Evolutionary conservation across 2,113 vertebrate species (phyloP).

Genomic region (Aleadryas rufinucha): DNA sequence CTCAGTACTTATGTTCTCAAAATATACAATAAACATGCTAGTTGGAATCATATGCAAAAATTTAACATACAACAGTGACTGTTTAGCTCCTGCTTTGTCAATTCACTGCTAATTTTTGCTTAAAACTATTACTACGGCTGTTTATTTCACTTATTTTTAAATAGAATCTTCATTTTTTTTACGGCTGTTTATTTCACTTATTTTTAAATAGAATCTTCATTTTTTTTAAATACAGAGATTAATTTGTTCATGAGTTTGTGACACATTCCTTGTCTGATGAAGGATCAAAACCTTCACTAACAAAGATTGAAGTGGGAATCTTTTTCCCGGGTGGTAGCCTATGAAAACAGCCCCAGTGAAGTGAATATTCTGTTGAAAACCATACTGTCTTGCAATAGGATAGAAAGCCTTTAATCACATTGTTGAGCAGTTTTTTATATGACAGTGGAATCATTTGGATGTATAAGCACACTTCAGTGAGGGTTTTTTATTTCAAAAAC

Average conservation of each 20-base stretch:
- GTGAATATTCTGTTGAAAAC: not conserved
- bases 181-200: not conserved
- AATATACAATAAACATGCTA: not conserved
- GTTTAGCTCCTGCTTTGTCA: not conserved
- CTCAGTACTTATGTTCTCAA: not conserved
- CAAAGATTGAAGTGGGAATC: not conserved
- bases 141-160: not conserved
- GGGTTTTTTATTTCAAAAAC: not conserved
- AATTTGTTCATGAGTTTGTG: not conserved
- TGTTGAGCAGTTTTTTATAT: not conserved
- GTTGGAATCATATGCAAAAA: not conserved
- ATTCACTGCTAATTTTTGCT: not conserved
- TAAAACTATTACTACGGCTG: not conserved
- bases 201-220: not conserved
- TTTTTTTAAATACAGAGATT: not conserved
- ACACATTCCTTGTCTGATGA: not conserved
- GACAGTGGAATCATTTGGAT: not conserved
- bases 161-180: not conserved
- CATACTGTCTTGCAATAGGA: not conserved
- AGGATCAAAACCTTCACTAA: not conserved
- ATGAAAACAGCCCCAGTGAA: not conserved
- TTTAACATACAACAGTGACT: not conserved
- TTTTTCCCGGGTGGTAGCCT: not conserved
- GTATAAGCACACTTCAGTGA: not conserved
- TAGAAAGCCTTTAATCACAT: not conserved